Base-by-base conservation (phyloP, 2,113 vertebrate species). In the Struthio camelus region DNA sequence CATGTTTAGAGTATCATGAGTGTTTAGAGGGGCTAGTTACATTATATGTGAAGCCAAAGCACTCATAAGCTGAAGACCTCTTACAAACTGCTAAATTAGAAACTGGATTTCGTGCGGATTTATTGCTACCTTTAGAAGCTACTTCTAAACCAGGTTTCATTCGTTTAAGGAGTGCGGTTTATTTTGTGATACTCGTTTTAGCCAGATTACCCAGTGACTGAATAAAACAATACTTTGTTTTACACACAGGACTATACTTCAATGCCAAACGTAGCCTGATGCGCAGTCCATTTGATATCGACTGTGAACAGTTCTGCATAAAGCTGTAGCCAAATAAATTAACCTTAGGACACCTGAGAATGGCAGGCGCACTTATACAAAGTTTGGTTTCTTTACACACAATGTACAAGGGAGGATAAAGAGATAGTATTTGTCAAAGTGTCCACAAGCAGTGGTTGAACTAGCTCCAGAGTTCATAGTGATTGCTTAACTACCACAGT, bases 371-470 rank as follows among this genome's bases (percentile, higher is more conserved):
- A 44, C 48, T 79, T 81, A 82, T 4, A 64, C 94, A 62, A 94
- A 80, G 27, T 94, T 66, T 54, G 22, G 76, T 94, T 91, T 83
- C 62, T 87, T 91, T 79, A 87, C 38, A 83, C 53, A 32, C 66
- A 50, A 61, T 92, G 86, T 93, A 69, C 38, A 58, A 89, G 24
- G 24, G 30, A 78, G 38, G 50, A 34, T 54, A 64, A 64, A 95
- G 85, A n/a, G 32, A 38, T 13, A 54, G 6, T 77, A n/a, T 94
- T 87, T 94, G 38, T 95, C 93, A 80, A 87, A 30, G 84, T 73
- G 50, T 80, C 95, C 81, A 73, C 54, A 94, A 40, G 59, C 24
- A 66, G 40, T 54, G 40, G 53, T 85, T 91, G 62, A 80, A 70
- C 34, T 25, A 77, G 34, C 58, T 80, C 19, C 38, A n/a, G 66